Base-by-base conservation (phyloP, 1,140 invertebrate genomes). In the Leptopilina boulardi region DNA sequence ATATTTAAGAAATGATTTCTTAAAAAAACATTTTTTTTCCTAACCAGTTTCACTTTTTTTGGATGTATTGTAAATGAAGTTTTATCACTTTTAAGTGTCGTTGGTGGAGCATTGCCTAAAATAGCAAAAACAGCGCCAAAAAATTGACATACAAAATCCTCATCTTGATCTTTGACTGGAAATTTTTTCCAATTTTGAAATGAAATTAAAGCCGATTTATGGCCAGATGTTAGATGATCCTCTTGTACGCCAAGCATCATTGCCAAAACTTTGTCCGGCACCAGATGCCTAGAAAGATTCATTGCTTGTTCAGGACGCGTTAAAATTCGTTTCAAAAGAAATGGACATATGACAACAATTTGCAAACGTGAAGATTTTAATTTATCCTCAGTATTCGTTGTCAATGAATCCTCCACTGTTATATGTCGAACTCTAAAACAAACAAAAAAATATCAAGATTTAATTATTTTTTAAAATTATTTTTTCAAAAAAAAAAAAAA, bases 101-200 rank as follows among this genome's bases (percentile, higher is more conserved):
- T 92, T 81, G 87, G 92, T 79, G 90, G 92, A 56, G 92, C 93
- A 79, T 92, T 92, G 3, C 94, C 93, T 5, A 97, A 88, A 72
- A 96, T 96, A 41, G 94, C 93, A 41, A 96, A 94, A 0, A 95
- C 95, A 3, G 95, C 94, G 0, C 94, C 93, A 1, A 97, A 89
- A 75, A 97, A 95, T 75, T 96, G 94, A 54, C 95, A 94, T 6
- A 96, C 95, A 83, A 96, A 96, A 0, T 94, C 94, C 66, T 95
- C 94, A 84, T 97, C 96, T 85, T 96, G 95, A 84, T 96, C 95
- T 80, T 93, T 93, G 3, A 95, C 94, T 34, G 92, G 93, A 88
- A 95, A 94, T 81, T 95, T 94, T 47, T 94, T 92, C 96, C 96
- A 97, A 79, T 94, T 92, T 34, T 94, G 92, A 85, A 95, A 96